phyloP scores from a whole-genome alignment of 23 tunicate species.

The Phallusia fumigata region DNA sequence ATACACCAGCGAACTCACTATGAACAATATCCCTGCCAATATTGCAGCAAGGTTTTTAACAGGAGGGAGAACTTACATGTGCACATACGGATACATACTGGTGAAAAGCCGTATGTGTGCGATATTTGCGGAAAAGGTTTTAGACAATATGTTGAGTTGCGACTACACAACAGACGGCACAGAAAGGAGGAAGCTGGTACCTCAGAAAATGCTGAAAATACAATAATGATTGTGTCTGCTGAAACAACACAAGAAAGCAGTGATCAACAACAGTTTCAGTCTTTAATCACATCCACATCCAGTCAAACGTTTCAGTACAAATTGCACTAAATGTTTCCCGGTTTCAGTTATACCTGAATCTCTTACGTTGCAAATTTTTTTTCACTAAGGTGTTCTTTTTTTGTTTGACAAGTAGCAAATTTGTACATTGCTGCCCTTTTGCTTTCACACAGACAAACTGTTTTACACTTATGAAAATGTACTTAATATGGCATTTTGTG shows the following conservation, averaged over 20 bases:
- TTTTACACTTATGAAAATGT: no score
- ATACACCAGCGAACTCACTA: constrained; percentile 44
- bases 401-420: no score
- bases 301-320: not conserved
- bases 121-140: constrained; percentile 70
- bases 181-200: constrained; percentile 23
- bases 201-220: not conserved
- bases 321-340: not conserved
- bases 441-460: no score
- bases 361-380: no score
- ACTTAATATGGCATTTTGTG: no score
- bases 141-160: constrained; percentile 47
- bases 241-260: not conserved
- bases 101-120: constrained; percentile 60
- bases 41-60: constrained; percentile 51
- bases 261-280: not conserved
- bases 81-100: constrained; percentile 61
- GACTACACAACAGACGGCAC: constrained; percentile 55
- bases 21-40: constrained; percentile 41
- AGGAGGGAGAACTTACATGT: constrained; percentile 45
- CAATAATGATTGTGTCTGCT: not conserved
- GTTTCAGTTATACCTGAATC: not conserved
- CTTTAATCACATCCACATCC: not conserved
- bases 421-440: no score
- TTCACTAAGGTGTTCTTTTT: no score